phyloP scores from a whole-genome alignment of 1,140 invertebrate species.

The Drosophila asahinai region DNA sequence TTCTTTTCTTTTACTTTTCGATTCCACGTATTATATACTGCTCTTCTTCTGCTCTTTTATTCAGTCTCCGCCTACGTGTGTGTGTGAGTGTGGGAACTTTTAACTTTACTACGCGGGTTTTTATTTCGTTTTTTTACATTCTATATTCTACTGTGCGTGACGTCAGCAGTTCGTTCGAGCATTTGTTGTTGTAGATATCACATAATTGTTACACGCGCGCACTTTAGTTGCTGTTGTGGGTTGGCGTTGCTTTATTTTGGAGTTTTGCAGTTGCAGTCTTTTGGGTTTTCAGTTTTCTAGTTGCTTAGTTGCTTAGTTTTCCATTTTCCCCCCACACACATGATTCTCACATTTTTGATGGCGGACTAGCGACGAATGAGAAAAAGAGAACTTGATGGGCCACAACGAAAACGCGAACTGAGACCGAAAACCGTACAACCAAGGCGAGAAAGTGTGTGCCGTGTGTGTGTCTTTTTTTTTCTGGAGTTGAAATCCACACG shows the following conservation, averaged over 20 bases:
- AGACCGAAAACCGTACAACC: neutral
- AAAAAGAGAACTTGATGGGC: constrained; percentile 65
- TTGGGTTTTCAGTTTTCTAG: constrained; percentile 29
- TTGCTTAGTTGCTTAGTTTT: constrained; percentile 24
- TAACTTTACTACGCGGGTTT: constrained; percentile 44
- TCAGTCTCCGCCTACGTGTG: constrained; percentile 18
- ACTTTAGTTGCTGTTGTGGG: constrained; percentile 12
- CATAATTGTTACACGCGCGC: constrained; percentile 73
- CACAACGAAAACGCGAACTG: constrained; percentile 60
- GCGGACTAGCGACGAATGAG: constrained; percentile 36
- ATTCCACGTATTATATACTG: constrained; percentile 42
- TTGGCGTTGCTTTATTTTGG: constrained; percentile 41
- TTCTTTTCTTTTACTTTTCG: constrained; percentile 32
- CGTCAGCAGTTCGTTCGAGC: constrained; percentile 70
- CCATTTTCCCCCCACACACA: constrained; percentile 43
- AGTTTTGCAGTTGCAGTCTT: constrained; percentile 55
- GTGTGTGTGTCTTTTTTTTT: constrained; percentile 35
- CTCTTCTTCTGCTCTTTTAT: constrained; percentile 31
- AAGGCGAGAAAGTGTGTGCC: constrained; percentile 42
- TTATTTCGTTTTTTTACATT: constrained; percentile 23
- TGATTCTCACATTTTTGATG: constrained; percentile 64
- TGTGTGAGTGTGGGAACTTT: constrained; percentile 47
- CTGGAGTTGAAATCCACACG: constrained; percentile 50
- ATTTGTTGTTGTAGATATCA: constrained; percentile 73
- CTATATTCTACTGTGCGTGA: constrained; percentile 60